These are phyloP conservation scores for Aldabrachelys gigantea DNA, from an alignment of 2,113 vertebrate genomes.

Conservation along the genomic window DNA sequence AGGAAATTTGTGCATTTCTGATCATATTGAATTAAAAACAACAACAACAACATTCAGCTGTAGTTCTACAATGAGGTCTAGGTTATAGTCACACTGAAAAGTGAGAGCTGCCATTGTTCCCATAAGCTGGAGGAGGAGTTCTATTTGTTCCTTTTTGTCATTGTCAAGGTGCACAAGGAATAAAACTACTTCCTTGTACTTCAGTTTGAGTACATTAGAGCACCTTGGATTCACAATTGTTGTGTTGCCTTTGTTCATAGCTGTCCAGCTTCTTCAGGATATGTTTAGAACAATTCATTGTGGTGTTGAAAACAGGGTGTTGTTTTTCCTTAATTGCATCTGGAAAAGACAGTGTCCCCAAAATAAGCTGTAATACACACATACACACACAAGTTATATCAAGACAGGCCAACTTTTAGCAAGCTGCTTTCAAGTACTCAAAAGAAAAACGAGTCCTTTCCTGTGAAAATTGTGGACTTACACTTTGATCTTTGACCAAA, in stretches of 20 bases:
- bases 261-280: conserved; percentile 2
- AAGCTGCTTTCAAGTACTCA: neutral
- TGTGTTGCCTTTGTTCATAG: conserved; percentile 17
- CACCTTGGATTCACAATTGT: neutral
- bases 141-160: conserved; percentile 38
- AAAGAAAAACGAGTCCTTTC: neutral
- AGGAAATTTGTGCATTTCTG: conserved; percentile 39
- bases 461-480: neutral
- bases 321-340: conserved; percentile 5
- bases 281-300: conserved; percentile 15
- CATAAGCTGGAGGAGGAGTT: neutral
- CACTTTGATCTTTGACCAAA: conserved; percentile 38
- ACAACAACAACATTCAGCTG: neutral
- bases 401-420: neutral
- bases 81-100: conserved; percentile 48
- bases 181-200: conserved; percentile 36
- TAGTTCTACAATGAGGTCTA: conserved; percentile 26
- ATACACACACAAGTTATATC: neutral
- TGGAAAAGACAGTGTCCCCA: neutral
- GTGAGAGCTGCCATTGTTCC: conserved; percentile 36
- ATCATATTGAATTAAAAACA: conserved; percentile 37
- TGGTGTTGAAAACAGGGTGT: neutral
- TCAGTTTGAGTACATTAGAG: conserved; percentile 40
- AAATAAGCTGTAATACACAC: neutral
- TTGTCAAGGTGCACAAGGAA: conserved; percentile 46